Evolutionary conservation across 1,140 invertebrate species (phyloP).

Genomic region (Chlorops oryzae): DNA sequence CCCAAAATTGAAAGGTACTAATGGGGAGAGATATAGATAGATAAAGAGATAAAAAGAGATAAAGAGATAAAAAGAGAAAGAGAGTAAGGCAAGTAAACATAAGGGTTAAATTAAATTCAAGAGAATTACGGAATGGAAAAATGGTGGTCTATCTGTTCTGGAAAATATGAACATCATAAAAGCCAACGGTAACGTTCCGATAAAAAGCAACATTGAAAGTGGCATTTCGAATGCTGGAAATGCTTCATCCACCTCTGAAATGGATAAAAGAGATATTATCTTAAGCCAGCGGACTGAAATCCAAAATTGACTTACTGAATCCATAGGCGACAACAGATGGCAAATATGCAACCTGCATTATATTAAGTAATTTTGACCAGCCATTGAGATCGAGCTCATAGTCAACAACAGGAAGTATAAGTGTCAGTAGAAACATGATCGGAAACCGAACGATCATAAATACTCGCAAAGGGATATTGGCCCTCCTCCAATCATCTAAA

Average conservation of each 20-base stretch:
- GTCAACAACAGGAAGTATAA: conserved; percentile 14
- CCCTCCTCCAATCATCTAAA: conserved; percentile 50
- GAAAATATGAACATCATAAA: conserved; percentile 6
- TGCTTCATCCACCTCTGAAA: too few relatives aligned
- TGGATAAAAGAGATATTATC: too few relatives aligned
- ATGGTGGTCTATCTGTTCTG: conserved; percentile 15
- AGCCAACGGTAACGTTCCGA: conserved; percentile 7
- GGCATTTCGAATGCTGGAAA: conserved; percentile 1
- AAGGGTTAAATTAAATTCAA: too few relatives aligned
- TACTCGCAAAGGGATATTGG: conserved; percentile 39
- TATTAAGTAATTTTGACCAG: conserved; percentile 22
- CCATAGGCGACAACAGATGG: conserved; percentile 6
- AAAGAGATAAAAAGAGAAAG: too few relatives aligned
- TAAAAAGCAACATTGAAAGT: conserved; percentile 4
- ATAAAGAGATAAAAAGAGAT: too few relatives aligned
- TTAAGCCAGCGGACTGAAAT: too few relatives aligned
- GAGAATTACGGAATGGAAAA: conserved; percentile 14
- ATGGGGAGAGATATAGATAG: too few relatives aligned
- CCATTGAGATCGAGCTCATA: conserved; percentile 15
- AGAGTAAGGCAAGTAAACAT: too few relatives aligned
- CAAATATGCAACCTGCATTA: conserved; percentile 12
- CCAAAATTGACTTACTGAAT: conserved; percentile 8
- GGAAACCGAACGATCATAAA: conserved; percentile 36
- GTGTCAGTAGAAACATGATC: conserved; percentile 5
- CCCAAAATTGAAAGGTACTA: too few relatives aligned